Evolutionary conservation across 2,888 invertebrate genomes (phyloP).

Genomic region (Oxyscelio sp.): DNA sequence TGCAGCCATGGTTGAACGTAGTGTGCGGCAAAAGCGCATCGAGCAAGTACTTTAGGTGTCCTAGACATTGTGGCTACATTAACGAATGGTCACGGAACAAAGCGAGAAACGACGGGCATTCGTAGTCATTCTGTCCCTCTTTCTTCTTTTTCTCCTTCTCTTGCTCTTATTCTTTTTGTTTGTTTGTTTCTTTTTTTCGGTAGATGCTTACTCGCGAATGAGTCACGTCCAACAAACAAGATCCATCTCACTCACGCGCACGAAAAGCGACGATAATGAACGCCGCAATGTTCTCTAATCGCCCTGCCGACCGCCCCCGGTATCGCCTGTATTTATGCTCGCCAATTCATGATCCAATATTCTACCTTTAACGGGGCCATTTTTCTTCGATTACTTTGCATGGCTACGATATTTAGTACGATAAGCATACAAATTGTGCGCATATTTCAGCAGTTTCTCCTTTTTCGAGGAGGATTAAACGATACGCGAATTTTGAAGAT

Average conservation of each 20-base stretch:
- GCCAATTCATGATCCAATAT: constrained; percentile 31
- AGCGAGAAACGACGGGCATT: constrained; percentile 44
- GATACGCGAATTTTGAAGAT: constrained; percentile 1
- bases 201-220: constrained; percentile 27
- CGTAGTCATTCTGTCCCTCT: no score
- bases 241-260: constrained; percentile 26
- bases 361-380: constrained; percentile 21
- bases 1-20: constrained; percentile 37
- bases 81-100: constrained; percentile 53
- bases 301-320: not conserved
- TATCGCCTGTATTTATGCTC: constrained; percentile 16
- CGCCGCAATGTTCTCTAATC: constrained; percentile 16
- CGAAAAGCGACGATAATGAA: constrained; percentile 45
- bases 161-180: no score
- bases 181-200: constrained; percentile 32
- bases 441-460: constrained; percentile 24
- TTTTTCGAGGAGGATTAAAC: not conserved
- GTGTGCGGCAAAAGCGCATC: constrained; percentile 44
- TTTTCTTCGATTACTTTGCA: constrained; percentile 31
- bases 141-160: no score
- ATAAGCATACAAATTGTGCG: constrained; percentile 37
- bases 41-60: constrained; percentile 47
- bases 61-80: constrained; percentile 57
- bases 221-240: constrained; percentile 47
- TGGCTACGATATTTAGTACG: constrained; percentile 18